Evolutionary conservation across 1,140 invertebrate species (phyloP).

Genomic region (Drosophila lowei): DNA sequence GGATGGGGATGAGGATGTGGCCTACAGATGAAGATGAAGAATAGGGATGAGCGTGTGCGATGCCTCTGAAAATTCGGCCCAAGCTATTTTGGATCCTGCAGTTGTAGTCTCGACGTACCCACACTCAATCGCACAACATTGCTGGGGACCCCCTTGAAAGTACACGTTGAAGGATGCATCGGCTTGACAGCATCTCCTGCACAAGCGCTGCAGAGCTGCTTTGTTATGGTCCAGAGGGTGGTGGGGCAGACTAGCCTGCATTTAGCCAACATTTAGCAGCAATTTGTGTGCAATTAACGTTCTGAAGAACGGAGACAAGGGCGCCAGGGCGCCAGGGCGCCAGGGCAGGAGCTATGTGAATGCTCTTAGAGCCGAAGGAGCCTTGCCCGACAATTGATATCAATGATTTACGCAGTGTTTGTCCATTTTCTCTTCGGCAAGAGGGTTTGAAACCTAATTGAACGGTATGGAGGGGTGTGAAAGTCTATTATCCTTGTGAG

Average conservation of each 20-base stretch:
- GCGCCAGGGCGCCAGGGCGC: neutral
- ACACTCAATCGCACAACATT: no score
- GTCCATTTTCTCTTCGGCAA: neutral
- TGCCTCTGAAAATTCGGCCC: no score
- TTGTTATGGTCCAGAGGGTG: neutral
- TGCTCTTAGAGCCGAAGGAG: no score
- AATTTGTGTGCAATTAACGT: conserved; percentile 42
- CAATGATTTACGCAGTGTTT: neutral
- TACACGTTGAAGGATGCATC: neutral
- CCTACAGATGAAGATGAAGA: neutral
- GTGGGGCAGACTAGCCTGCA: neutral
- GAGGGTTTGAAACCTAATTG: no score
- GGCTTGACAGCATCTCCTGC: no score
- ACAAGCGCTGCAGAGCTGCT: neutral
- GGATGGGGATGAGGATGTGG: neutral
- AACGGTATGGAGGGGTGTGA: no score
- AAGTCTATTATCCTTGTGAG: no score
- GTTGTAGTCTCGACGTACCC: no score
- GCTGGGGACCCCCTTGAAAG: no score
- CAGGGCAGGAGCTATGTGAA: neutral
- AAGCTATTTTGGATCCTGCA: no score
- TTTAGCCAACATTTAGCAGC: conserved; percentile 25
- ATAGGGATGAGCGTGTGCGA: no score
- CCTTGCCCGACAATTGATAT: neutral
- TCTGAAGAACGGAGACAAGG: neutral